Conservation (phyloP, 1,140 invertebrate species). For the Drosophila repletoides region DNA sequence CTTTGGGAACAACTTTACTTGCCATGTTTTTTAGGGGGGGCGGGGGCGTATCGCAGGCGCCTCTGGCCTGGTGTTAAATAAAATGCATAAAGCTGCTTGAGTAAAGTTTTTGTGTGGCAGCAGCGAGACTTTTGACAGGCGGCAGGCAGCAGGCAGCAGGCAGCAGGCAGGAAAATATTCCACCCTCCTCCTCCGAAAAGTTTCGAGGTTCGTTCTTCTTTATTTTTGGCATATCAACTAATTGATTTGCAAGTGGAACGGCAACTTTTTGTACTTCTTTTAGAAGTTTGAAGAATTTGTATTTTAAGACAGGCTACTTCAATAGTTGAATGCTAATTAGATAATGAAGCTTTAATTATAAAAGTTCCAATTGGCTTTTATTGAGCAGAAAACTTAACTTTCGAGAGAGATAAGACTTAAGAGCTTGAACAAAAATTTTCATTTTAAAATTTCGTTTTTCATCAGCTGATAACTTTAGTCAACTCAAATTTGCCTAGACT, state of each 20-base stretch:
- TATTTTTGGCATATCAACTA: constrained; percentile 67
- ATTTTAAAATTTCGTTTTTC: no score
- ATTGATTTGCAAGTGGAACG: constrained; percentile 69
- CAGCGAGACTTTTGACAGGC: constrained; percentile 30
- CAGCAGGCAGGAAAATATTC: constrained; percentile 7
- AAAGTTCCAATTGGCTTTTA: constrained; percentile 15
- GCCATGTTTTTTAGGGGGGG: constrained; percentile 4
- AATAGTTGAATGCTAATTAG: constrained; percentile 19
- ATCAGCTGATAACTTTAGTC: no score
- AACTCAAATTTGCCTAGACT: no score
- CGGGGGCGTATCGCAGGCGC: neutral
- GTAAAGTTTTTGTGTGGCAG: constrained; percentile 44
- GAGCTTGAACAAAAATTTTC: no score
- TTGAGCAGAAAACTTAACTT: neutral
- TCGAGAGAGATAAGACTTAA: no score
- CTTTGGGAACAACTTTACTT: constrained; percentile 18
- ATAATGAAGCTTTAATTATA: constrained; percentile 31
- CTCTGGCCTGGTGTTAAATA: constrained; percentile 23
- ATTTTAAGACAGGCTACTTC: constrained; percentile 11
- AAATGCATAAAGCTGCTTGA: constrained; percentile 20
- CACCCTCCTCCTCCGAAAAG: constrained; percentile 7
- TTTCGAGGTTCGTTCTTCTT: no score
- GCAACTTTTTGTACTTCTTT: constrained; percentile 32
- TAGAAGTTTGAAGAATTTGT: constrained; percentile 6
- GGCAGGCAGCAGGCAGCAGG: no score